Evolutionary conservation across 2,113 vertebrate species (phyloP).

Genomic region (Melanotaenia duboulayi): DNA sequence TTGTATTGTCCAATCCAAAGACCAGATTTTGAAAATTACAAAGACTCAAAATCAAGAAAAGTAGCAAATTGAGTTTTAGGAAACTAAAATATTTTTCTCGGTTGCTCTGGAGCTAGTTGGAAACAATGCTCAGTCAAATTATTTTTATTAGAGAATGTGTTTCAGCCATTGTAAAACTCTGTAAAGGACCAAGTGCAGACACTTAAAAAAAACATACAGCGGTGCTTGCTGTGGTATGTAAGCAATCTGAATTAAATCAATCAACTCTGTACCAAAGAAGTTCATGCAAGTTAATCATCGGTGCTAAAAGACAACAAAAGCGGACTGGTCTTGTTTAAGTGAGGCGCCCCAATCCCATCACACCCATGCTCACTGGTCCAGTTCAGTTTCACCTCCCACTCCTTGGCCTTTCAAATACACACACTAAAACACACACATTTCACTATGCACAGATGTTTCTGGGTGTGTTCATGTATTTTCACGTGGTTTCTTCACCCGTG

Average conservation of each 20-base stretch:
- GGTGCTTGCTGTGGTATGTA: background rate
- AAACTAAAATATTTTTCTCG: too few relatives aligned
- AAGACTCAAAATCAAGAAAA: too few relatives aligned
- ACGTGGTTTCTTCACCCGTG: constrained; percentile 15
- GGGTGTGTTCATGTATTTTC: constrained; percentile 49
- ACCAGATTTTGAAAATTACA: too few relatives aligned
- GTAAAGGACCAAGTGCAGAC: too few relatives aligned
- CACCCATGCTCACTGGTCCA: constrained; percentile 37
- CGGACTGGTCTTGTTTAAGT: constrained; percentile 38
- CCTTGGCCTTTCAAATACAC: constrained; percentile 11
- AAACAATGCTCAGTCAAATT: too few relatives aligned
- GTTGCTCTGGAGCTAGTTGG: too few relatives aligned
- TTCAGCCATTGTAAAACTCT: background rate
- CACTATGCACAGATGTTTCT: constrained; percentile 58
- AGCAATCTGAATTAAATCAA: background rate
- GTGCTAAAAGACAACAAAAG: constrained; percentile 35
- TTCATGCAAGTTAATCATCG: background rate
- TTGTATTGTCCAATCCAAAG: too few relatives aligned
- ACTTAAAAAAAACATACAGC: background rate
- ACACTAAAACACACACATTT: background rate
- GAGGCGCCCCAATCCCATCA: background rate
- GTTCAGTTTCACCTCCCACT: constrained; percentile 36
- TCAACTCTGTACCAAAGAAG: background rate
- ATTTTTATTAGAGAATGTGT: background rate
- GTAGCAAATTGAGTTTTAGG: too few relatives aligned